These are phyloP conservation scores for Naso thynnoides DNA, from an alignment of 2,797 vertebrate species.

Conservation along the genomic window DNA sequence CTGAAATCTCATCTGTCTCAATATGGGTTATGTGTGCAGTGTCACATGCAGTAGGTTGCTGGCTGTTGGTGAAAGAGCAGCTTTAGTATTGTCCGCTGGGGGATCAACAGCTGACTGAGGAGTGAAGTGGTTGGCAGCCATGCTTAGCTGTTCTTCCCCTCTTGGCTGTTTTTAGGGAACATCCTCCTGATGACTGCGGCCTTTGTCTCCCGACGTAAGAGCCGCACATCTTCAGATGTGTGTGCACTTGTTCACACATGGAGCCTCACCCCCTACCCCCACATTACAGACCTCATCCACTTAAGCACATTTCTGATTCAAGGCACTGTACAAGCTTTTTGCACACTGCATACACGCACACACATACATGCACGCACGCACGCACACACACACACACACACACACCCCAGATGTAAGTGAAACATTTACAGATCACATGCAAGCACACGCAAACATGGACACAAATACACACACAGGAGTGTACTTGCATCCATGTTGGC, in stretches of 20 bases:
- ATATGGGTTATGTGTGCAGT: slow-evolving; percentile 42
- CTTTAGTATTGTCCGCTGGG: slow-evolving; percentile 37
- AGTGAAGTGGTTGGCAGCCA: slow-evolving; percentile 54
- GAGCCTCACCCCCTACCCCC: slow-evolving; percentile 43
- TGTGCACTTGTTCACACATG: slow-evolving; percentile 55
- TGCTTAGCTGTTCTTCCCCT: slow-evolving; percentile 58
- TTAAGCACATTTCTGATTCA: slow-evolving; percentile 76
- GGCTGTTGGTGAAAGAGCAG: slow-evolving; percentile 41
- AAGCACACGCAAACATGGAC: slow-evolving; percentile 59
- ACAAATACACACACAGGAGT: slow-evolving; percentile 54
- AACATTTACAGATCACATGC: slow-evolving; percentile 82
- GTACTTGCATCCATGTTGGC: slow-evolving; percentile 53
- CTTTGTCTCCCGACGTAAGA: slow-evolving; percentile 54
- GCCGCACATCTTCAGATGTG: slow-evolving; percentile 67
- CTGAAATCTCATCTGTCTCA: slow-evolving; percentile 51
- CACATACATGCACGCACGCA: slow-evolving; percentile 30
- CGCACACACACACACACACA: slow-evolving; percentile 43
- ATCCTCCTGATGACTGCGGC: slow-evolving; percentile 62
- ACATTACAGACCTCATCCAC: slow-evolving; percentile 71
- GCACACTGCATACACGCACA: slow-evolving; percentile 41
- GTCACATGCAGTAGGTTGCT: slow-evolving; percentile 33
- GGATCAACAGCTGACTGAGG: slow-evolving; percentile 72
- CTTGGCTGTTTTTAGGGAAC: slow-evolving; percentile 73
- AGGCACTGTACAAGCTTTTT: slow-evolving; percentile 66
- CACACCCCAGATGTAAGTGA: slow-evolving; percentile 62